phyloP scores from a whole-genome alignment of 2,797 vertebrate genomes.

The Uromys caudimaculatus region DNA sequence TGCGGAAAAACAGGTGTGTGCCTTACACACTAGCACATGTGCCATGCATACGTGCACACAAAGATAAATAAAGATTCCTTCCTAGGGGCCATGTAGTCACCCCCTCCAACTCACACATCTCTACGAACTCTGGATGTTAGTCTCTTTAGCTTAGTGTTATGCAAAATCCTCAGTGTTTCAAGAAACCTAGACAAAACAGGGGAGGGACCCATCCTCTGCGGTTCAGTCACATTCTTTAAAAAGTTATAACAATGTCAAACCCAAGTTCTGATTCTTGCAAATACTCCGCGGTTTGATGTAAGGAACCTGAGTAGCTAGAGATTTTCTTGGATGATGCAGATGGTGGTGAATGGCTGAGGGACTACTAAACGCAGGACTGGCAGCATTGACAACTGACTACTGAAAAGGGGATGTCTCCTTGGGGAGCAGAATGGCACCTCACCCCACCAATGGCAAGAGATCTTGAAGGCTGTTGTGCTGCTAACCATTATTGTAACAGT shows the following conservation, averaged over 20 bases:
- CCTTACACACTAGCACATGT: background rate
- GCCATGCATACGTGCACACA: background rate
- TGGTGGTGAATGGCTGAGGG: slow-evolving; percentile 79
- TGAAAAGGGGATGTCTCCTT: slow-evolving; percentile 69
- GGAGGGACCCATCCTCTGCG: slow-evolving; percentile 81
- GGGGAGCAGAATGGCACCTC: slow-evolving; percentile 68
- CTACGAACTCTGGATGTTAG: slow-evolving; percentile 65
- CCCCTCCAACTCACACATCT: slow-evolving; percentile 80
- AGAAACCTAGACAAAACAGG: background rate
- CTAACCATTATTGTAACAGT: slow-evolving; percentile 70
- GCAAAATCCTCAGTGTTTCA: background rate
- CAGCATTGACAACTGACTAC: slow-evolving; percentile 62
- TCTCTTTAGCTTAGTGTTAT: background rate
- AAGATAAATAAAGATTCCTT: background rate
- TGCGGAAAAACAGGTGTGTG: background rate
- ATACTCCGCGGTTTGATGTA: background rate
- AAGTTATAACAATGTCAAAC: slow-evolving; percentile 78
- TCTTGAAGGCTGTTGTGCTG: slow-evolving; percentile 75
- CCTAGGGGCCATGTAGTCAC: slow-evolving; percentile 68
- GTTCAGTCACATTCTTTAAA: slow-evolving; percentile 75
- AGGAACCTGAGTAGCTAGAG: background rate
- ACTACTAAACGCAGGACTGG: slow-evolving; percentile 70
- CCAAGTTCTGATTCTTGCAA: slow-evolving; percentile 69
- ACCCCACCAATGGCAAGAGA: slow-evolving; percentile 75
- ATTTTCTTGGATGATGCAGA: slow-evolving; percentile 81